These are phyloP conservation scores for Sebastes melanostomus DNA, from an alignment of 2,797 vertebrate species.

Conservation along the genomic window DNA sequence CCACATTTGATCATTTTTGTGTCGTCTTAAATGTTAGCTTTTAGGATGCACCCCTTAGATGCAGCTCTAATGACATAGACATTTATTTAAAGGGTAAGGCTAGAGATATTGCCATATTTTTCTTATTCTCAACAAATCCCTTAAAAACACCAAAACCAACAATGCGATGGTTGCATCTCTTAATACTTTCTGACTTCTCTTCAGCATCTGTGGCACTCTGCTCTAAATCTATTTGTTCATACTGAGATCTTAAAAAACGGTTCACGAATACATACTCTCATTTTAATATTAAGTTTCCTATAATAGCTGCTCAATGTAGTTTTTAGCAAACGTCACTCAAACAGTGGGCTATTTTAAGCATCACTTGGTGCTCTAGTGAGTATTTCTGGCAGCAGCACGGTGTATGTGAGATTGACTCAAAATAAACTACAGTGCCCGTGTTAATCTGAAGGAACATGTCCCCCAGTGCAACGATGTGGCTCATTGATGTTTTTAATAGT, in stretches of 20 bases:
- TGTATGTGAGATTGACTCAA: neutral
- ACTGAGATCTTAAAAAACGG: neutral
- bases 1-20: neutral
- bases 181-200: neutral
- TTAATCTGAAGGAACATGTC: neutral
- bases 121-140: no score
- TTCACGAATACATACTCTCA: neutral
- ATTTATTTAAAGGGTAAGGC: neutral
- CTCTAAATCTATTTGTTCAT: neutral
- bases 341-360: neutral
- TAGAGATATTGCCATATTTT: neutral
- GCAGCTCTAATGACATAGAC: neutral
- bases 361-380: neutral
- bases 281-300: neutral
- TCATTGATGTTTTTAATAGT: neutral
- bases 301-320: neutral
- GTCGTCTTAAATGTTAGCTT: neutral
- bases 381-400: slow-evolving; percentile 9
- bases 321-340: neutral
- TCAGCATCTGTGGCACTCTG: neutral
- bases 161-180: neutral
- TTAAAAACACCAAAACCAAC: no score
- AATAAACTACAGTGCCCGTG: slow-evolving; percentile 11
- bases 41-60: neutral
- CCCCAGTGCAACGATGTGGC: neutral